A percentile compares a stretch with the other conserved stretches of the same genome.
phyloP scores from a whole-genome alignment of 2,113 vertebrate species.

The Caranx ignobilis region DNA sequence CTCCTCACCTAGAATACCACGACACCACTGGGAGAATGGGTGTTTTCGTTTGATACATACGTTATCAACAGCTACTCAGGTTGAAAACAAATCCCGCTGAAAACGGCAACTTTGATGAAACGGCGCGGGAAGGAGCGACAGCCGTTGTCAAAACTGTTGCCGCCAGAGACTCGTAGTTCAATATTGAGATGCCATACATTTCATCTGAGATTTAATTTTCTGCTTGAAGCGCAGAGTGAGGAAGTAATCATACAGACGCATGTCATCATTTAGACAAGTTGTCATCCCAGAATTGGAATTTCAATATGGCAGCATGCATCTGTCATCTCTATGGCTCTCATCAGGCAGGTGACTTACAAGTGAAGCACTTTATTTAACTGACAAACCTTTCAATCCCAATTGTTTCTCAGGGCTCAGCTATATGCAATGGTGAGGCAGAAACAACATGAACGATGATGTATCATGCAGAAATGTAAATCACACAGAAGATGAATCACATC shows the following conservation, averaged over 20 bases:
- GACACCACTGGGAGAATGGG: conserved; percentile 18
- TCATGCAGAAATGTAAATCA: conserved; percentile 20
- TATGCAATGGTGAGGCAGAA: neutral
- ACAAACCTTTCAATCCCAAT: conserved; percentile 31
- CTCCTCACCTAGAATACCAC: conserved; percentile 14
- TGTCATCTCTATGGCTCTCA: conserved; percentile 43
- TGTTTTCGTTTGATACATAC: conserved; percentile 35
- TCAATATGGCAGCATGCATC: conserved; percentile 57
- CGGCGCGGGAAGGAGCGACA: neutral
- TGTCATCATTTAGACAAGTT: conserved; percentile 61
- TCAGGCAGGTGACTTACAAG: conserved; percentile 44
- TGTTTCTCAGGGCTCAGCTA: conserved; percentile 4
- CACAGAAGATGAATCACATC: conserved; percentile 2
- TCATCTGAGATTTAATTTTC: conserved; percentile 72
- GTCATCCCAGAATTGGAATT: conserved; percentile 63
- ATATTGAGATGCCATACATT: conserved; percentile 45
- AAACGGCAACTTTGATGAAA: conserved; percentile 11
- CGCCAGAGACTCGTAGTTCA: conserved; percentile 30
- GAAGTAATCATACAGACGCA: conserved; percentile 60
- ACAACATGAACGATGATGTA: neutral
- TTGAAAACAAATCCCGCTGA: conserved; percentile 37
- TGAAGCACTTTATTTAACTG: conserved; percentile 26
- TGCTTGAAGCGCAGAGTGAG: conserved; percentile 53
- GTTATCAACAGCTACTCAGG: conserved; percentile 42
- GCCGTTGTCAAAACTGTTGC: conserved; percentile 50